Base-by-base conservation (phyloP, 2,113 vertebrate species). In the Phoxinus phoxinus region DNA sequence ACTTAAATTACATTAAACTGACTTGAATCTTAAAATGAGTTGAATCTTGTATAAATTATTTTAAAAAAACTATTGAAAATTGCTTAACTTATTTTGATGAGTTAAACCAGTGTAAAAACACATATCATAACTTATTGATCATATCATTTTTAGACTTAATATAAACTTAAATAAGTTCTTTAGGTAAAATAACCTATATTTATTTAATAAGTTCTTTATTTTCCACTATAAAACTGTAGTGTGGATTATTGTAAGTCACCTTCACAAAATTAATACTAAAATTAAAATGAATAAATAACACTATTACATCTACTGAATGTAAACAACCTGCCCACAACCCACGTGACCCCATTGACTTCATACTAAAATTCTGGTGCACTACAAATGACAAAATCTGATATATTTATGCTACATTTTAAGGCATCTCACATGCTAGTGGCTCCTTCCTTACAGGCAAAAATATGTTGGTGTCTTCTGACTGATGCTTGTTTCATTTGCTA, bases 381-480 rank as follows among this genome's bases (percentile, higher is more conserved):
- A 51, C 1, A 5, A 48, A n/a, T n/a, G n/a, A n/a, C n/a, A 51
- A 51, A 5, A 51, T 41, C 41, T 41, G 17, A 51, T 4, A 17
- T 51, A 51, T 51, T 51, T 51, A 6, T 53, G 11, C 53, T 37
- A 58, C 11, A 59, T 58, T 37, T 59, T n/a, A 79, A 25, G 56
- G 13, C 23, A 25, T 41, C 3, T 58, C 30, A 37, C 3, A 9
- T 11, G 30, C 27, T 58, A 35, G 11, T 58, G 30, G 11, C 12
- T 63, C 7, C 56, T 65, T 67, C 41, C 25, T 67, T 25, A 3
- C 11, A 27, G 15, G 8, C 37, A 48, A 37, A 37, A 65, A 81
- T 63, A n/a, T 63, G 35, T 46, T 81, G 23, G 9, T 65, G 56
- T 81, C 37, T 81, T 81, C 46, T 81, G 58, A 32, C n/a, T 81